Base-by-base conservation (phyloP, 2,113 vertebrate genomes). In the Erpornis zantholeuca region DNA sequence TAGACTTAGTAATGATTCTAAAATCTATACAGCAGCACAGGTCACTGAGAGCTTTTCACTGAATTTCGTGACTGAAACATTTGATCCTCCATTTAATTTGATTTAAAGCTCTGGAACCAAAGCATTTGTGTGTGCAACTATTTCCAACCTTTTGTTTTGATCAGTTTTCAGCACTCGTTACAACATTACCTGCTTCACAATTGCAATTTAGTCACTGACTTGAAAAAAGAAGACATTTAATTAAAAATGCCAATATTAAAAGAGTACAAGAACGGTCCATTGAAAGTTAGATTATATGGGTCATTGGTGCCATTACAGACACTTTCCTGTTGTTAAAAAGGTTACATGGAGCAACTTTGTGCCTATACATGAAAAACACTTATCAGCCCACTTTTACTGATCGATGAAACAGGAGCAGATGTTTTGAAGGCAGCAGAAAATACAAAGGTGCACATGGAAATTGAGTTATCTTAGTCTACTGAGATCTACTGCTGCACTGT, bases 211-310 rank as follows among this genome's bases (percentile, higher is more conserved):
- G 60, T 60, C 65, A 78, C 75, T 71, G 69, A 90, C 59, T 90
- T 91, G 88, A 57, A 89, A 82, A 88, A 90, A 88, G 57, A 68
- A 27, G 69, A 75, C 80, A 90, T 96, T 96, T 93, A 94, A 96
- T 96, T 96, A 92, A 96, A 95, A 96, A 96, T 84, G 90, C 65
- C 96, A 90, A 86, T 96, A 92, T 79, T 94, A 90, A 86, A 97
- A 86, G 52, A 88, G 52, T 61, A 59, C 6, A 1, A 78, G 71
- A 93, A 50, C 1, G 18, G 57, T 27, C 69, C 65, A 84, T 57
- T 84, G 88, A 45, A 96, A 95, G 76, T 84, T 87, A 76, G 47
- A 68, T 92, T 94, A 92, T 82, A 83, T 75, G 90, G 94, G 87
- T 96, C 94, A 90, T 7, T 92, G 82, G 33, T 88, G 60, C 49